Evolutionary conservation across 2,888 invertebrate genomes (phyloP), one percentile per base, ranked within the genome.

Genomic region (Zhengitettix transpicula): DNA sequence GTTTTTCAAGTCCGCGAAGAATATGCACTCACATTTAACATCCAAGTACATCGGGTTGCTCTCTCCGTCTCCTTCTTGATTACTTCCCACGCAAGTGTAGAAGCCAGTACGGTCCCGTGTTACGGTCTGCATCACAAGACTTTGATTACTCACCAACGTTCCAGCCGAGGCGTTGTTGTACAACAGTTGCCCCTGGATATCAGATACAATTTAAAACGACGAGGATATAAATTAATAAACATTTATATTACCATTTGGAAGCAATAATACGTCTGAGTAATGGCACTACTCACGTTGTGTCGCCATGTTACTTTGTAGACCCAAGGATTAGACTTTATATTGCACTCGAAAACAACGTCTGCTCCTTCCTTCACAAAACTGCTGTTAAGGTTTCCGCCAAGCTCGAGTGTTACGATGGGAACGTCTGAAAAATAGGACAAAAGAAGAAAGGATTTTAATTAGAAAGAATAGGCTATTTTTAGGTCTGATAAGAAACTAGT

Each of bases 331-430:
- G 91, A 87, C 71, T 85, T 87, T 68, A 91, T 89, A 72, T 84
- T 87, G 77, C 92, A 92, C 71, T 92, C 91, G 71, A 92, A 90
- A 77, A 89, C 91, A 14, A 92, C 90, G 71, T 91, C 92, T 14
- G 47, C 47, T 3, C 47, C 47, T n/a, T 47, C 47, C 47, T 47
- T 47, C 47, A 47, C 47, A 47, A 14, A 62, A n/a, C 47, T 47
- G 14, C 12, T 14, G 47, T 47, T 47, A n/a, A n/a, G 14, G 5
- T 12, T n/a, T 14, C 47, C 47, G 5, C 47, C 47, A 47, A 47
- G 47, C n/a, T 47, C 47, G 14, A 47, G n/a, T 5, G 47, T 14
- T 14, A 47, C 47, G 47, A 47, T 47, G 14, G 47, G 47, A 7
- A 47, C 47, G n/a, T 47, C 47, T 61, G 58, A 59, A 61, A 53